Conservation (phyloP, 2,113 vertebrate species). For the Seriola rivoliana region DNA sequence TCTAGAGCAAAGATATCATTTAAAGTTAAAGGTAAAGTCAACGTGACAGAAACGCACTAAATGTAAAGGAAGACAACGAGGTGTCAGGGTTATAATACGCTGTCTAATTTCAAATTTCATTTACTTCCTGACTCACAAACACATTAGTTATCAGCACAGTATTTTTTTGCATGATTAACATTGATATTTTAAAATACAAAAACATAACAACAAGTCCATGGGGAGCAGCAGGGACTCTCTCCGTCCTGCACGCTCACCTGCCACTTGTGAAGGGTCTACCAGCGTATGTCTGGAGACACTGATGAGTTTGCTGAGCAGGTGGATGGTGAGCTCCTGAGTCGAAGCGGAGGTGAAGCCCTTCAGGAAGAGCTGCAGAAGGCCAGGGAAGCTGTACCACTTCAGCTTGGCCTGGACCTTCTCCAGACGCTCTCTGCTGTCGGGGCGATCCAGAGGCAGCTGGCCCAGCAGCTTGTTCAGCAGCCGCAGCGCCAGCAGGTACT, state of each 20-base stretch:
- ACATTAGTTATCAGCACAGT: background rate
- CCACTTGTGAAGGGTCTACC: slow-evolving; percentile 93
- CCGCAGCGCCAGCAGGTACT: slow-evolving; percentile 96
- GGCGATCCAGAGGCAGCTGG: slow-evolving; percentile 94
- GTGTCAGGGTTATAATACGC: too few relatives aligned
- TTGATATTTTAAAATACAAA: background rate
- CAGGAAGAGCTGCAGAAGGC: slow-evolving; percentile 96
- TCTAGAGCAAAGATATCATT: background rate
- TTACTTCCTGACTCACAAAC: background rate
- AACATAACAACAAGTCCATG: background rate
- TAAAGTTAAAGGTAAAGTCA: background rate
- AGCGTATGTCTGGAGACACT: slow-evolving; percentile 92
- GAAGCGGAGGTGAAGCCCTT: slow-evolving; percentile 98
- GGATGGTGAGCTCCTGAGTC: slow-evolving; percentile 98
- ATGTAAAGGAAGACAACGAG: background rate
- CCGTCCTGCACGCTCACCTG: slow-evolving; percentile 84
- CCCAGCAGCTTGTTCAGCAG: slow-evolving; percentile 96
- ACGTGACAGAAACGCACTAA: too few relatives aligned
- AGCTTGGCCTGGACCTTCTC: slow-evolving; percentile 93
- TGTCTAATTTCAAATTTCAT: background rate
- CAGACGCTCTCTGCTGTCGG: slow-evolving; percentile 93
- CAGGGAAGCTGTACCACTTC: slow-evolving; percentile 97
- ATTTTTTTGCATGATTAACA: background rate
- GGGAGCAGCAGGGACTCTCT: too few relatives aligned
- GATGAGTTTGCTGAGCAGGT: slow-evolving; percentile 97